Evolutionary conservation across 2,888 invertebrate species (phyloP), one percentile per base, ranked within the genome.

Genomic region (Tipula vernalis): DNA sequence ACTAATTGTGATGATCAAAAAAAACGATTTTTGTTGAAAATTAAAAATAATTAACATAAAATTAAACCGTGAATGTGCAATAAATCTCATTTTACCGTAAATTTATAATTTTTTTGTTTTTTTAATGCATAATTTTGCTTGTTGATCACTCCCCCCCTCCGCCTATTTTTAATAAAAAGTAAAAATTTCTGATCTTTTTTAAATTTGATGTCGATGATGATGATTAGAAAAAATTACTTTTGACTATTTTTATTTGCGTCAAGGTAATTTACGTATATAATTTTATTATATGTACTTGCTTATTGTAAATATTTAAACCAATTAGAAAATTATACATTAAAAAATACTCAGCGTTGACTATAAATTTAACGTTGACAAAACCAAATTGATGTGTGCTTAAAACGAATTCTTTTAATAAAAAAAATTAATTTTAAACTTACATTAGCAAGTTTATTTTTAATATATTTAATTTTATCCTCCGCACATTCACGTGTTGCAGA

Each of bases 391-490:
- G 83, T 86, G 18, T 85, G 36, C 18, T 57, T 44, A 85, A 28
- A 28, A 28, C 28, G 28, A 1, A 28, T 28, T 28, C 28, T 28
- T 28, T 28, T 28, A 28, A 28, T 28, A 36, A 86, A 86, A 85
- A 85, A 87, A 87, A 88, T 89, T 90, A 85, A 85, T 85, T 85
- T 39, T 39, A 39, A 90, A 94, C 95, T 95, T 95, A 95, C 95
- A 93, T 94, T 94, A 92, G 94, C 93, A 91, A 95, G 93, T 92
- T 94, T 94, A 94, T 94, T 94, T 91, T 94, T 93, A 92, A 95
- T 93, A 93, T 93, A 92, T 93, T 94, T 94, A 91, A 94, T 94
- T 94, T 95, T 94, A 93, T 95, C 95, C 92, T 95, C 95, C 91
- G 94, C 94, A 93, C 94, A 93, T 90, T 95, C 95, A 91, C 94